These are phyloP conservation scores for Cerastis leucographa DNA, from an alignment of 2,888 invertebrate genomes.

Conservation along the genomic window DNA sequence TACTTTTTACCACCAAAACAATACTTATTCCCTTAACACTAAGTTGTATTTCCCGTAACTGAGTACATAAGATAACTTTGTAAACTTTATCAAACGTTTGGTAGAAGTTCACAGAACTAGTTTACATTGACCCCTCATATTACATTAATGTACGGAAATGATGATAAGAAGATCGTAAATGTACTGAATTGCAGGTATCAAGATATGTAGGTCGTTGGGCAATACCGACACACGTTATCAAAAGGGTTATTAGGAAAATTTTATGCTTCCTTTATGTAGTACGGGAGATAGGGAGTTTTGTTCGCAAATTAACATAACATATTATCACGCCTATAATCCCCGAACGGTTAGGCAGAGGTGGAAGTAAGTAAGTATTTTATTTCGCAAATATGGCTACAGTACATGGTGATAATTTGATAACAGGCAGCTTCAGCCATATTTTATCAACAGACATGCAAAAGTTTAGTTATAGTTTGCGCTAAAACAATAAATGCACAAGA, in stretches of 20 bases:
- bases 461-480: too few species aligned
- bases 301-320: too few species aligned
- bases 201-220: conserved; percentile 58
- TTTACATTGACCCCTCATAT: conserved; percentile 52
- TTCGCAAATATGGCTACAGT: too few species aligned
- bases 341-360: too few species aligned
- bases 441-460: too few species aligned
- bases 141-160: conserved; percentile 56
- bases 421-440: too few species aligned
- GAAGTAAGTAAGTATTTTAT: too few species aligned
- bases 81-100: conserved; percentile 56
- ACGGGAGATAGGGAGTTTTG: neutral
- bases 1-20: conserved; percentile 57
- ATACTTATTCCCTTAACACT: neutral
- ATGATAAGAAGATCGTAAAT: conserved; percentile 51
- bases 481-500: too few species aligned
- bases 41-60: neutral
- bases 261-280: conserved; percentile 47
- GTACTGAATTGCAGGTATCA: conserved; percentile 51
- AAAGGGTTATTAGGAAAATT: conserved; percentile 51
- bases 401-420: too few species aligned
- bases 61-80: conserved; percentile 16
- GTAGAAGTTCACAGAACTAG: conserved; percentile 49
- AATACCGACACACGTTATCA: conserved; percentile 61
- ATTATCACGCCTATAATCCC: too few species aligned